phyloP scores from a whole-genome alignment of 2,113 vertebrate species.

The Phalacrocorax brasilianus region DNA sequence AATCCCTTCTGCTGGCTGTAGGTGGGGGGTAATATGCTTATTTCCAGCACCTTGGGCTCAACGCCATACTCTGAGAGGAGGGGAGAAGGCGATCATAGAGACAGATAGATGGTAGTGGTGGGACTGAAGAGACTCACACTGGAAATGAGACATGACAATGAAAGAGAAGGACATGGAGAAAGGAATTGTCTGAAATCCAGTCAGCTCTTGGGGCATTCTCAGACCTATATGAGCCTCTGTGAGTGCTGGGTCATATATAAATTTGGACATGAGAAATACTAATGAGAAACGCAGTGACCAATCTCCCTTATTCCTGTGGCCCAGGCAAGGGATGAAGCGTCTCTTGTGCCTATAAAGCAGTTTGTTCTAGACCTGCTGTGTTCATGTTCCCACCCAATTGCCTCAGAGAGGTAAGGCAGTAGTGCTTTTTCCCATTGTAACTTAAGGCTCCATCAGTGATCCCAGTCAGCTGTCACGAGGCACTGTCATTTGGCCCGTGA shows the following conservation, averaged over 20 bases:
- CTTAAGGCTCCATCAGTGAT: not conserved
- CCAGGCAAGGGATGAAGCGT: not conserved
- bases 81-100: not conserved
- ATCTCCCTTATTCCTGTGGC: not conserved
- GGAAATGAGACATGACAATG: not conserved
- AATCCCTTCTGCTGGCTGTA: not conserved
- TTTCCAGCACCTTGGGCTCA: not conserved
- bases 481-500: not conserved
- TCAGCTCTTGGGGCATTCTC: not conserved
- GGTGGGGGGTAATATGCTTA: not conserved
- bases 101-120: not conserved
- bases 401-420: not conserved
- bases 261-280: not conserved
- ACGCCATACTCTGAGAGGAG: not conserved
- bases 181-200: not conserved
- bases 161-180: not conserved
- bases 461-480: not conserved
- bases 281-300: not conserved
- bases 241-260: not conserved
- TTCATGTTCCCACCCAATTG: fast-evolving
- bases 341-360: not conserved
- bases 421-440: not conserved
- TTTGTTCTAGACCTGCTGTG: not conserved
- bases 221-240: not conserved
- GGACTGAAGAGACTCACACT: not conserved